Evolutionary conservation across 2,113 vertebrate genomes (phyloP).

Genomic region (Plecturocebus donacophilus): DNA sequence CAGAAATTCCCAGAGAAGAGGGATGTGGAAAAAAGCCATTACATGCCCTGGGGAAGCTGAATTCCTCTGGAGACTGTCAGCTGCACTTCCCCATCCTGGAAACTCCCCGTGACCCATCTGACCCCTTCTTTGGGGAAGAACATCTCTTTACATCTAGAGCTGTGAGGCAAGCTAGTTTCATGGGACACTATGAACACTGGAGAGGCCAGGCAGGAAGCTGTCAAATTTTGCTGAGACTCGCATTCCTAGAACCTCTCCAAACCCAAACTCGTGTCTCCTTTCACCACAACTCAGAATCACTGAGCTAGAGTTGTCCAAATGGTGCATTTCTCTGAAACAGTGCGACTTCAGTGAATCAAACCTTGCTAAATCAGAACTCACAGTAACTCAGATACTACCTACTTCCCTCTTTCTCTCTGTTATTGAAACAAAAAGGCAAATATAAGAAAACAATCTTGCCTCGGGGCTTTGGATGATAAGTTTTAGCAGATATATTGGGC

Average conservation of each 20-base stretch:
- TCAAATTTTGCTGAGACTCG: conserved; percentile 36
- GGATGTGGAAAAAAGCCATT: neutral
- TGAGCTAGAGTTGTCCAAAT: conserved; percentile 1
- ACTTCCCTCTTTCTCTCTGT: neutral
- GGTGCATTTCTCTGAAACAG: neutral
- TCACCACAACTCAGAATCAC: conserved; percentile 24
- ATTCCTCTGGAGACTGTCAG: neutral
- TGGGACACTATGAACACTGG: neutral
- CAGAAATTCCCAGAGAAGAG: conserved; percentile 37
- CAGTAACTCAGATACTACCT: neutral
- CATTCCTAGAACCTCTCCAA: conserved; percentile 21
- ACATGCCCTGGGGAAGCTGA: neutral
- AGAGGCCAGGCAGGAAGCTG: conserved; percentile 23
- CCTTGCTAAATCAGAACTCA: neutral
- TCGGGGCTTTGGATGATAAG: neutral
- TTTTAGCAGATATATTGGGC: neutral
- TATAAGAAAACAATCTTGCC: neutral
- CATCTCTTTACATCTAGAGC: neutral
- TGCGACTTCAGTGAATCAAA: neutral
- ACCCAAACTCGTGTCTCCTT: neutral
- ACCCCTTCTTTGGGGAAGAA: neutral
- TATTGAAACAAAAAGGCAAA: neutral
- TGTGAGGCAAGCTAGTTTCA: neutral
- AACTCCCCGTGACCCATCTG: neutral
- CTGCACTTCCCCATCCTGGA: neutral